Conservation (phyloP, 2,113 vertebrate genomes). For the Gymnocephalus cernua region DNA sequence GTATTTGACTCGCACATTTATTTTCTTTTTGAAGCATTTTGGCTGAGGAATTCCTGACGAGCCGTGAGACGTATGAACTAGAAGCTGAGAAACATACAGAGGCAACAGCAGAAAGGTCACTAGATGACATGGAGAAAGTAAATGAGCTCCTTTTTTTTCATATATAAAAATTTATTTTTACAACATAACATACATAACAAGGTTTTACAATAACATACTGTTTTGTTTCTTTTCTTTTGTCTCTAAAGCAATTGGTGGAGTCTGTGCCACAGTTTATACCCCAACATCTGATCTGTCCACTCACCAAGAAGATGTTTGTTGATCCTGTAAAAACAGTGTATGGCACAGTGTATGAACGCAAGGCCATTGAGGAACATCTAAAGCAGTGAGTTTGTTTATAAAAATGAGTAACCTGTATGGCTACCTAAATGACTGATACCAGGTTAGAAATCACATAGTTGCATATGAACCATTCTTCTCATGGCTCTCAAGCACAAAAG, state of each 20-base stretch:
- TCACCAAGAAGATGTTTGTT: constrained; percentile 75
- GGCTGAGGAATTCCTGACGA: constrained; percentile 75
- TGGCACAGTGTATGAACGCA: constrained; percentile 68
- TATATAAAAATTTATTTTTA: too few relatives aligned
- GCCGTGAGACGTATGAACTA: constrained; percentile 44
- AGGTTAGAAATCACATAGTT: not conserved
- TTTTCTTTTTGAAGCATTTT: constrained; percentile 65
- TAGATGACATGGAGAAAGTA: constrained; percentile 77
- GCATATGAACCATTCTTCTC: not conserved
- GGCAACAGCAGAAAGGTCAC: constrained; percentile 52
- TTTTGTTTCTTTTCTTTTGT: not conserved
- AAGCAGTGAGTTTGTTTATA: constrained; percentile 54
- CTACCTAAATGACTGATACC: not conserved
- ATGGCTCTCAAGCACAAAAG: not conserved
- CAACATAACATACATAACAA: too few relatives aligned
- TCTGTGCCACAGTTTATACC: constrained; percentile 40
- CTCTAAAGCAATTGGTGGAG: constrained; percentile 61
- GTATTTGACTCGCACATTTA: not conserved
- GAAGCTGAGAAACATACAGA: constrained; percentile 69
- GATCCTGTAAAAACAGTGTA: constrained; percentile 75
- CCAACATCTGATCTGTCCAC: constrained; percentile 58
- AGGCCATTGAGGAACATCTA: constrained; percentile 72
- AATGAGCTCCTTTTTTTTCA: too few relatives aligned
- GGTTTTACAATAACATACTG: not conserved
- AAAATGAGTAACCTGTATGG: not conserved